Conservation (phyloP, 2,113 vertebrate species). For the Apus apus region DNA sequence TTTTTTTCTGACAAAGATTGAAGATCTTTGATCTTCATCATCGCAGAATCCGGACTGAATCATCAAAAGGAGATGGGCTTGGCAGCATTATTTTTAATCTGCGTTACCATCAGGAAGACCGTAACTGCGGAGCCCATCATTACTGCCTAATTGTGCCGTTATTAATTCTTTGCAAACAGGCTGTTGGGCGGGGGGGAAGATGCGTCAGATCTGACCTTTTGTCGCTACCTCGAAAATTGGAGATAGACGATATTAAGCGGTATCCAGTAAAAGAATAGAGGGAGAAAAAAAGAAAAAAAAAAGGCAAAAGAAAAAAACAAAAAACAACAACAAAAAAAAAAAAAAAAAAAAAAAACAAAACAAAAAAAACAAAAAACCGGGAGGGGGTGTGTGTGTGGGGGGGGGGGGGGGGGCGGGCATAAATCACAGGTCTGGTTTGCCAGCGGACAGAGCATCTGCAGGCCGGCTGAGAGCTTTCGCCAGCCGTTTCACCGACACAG, state of each 20-base stretch:
- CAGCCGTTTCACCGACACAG: rapidly evolving
- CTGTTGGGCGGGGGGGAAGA: neutral
- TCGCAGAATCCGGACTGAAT: neutral
- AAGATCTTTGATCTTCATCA: no score
- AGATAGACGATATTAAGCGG: neutral
- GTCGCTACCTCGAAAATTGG: neutral
- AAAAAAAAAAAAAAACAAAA: neutral
- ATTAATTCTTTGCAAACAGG: neutral
- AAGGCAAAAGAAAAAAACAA: no score
- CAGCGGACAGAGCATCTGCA: neutral
- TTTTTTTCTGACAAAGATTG: neutral
- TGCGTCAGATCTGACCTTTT: neutral
- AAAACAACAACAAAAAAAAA: no score
- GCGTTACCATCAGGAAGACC: neutral
- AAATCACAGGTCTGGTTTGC: neutral
- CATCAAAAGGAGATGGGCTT: neutral
- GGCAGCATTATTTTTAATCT: neutral
- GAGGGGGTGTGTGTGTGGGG: no score
- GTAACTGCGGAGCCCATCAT: neutral
- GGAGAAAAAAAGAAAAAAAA: no score
- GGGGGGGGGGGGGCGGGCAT: neutral
- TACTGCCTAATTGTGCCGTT: neutral
- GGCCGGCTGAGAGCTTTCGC: no score
- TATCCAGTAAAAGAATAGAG: neutral
- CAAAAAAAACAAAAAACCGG: no score